phyloP scores from a whole-genome alignment of 2,888 invertebrate genomes.

The Spodoptera littoralis region DNA sequence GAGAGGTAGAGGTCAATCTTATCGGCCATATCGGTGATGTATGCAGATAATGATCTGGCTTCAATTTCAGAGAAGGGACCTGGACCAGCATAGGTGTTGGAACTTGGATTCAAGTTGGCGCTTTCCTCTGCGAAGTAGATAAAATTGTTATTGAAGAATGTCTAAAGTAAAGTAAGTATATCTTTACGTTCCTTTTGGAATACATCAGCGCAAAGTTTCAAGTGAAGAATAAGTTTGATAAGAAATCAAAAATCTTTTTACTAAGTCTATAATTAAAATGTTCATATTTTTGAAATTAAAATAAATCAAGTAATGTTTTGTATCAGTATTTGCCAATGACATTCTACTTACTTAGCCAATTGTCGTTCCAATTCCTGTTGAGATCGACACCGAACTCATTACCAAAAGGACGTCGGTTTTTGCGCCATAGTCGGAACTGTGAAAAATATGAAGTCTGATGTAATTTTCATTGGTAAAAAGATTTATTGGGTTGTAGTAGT shows the following conservation, averaged over 20 bases:
- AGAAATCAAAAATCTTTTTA: no score
- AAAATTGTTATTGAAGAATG: no score
- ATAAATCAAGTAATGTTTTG: no score
- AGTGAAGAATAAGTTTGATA: no score
- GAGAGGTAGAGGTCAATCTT: conserved; percentile 90
- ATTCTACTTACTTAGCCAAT: conserved; percentile 88
- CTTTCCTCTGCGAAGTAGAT: conserved; percentile 77
- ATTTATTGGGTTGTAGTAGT: no score
- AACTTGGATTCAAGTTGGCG: conserved; percentile 87
- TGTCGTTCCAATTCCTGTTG: conserved; percentile 93
- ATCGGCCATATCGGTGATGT: conserved; percentile 82
- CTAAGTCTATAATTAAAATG: no score
- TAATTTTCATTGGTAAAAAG: no score
- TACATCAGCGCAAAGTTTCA: no score
- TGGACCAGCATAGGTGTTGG: conserved; percentile 91
- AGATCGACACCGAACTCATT: conserved; percentile 91
- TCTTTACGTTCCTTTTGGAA: no score
- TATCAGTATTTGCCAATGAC: not conserved
- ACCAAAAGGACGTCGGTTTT: conserved; percentile 87
- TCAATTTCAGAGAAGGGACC: conserved; percentile 92
- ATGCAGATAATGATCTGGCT: conserved; percentile 86
- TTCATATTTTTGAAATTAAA: no score
- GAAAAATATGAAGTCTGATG: conserved; percentile 24
- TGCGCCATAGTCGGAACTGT: conserved; percentile 92
- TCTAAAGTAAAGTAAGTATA: no score